Evolutionary conservation across 2,888 invertebrate genomes (phyloP).

Genomic region (Drosophila mayaguana): DNA sequence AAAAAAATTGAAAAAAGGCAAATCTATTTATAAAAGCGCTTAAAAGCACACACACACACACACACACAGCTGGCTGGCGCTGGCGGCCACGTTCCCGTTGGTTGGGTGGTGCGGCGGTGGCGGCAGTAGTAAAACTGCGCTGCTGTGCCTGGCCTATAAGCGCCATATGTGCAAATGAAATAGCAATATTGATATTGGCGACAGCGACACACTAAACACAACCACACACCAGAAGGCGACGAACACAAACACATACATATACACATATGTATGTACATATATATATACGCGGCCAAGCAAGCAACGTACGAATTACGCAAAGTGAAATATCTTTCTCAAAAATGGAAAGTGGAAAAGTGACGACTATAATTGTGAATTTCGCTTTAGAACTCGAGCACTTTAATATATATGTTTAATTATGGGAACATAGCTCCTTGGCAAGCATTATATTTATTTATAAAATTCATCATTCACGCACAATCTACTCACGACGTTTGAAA

Average conservation of each 20-base stretch:
- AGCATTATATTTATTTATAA: conserved; percentile 55
- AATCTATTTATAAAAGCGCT: conserved; percentile 83
- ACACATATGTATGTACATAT: conserved; percentile 25
- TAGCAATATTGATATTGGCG: conserved; percentile 71
- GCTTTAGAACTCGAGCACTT: conserved; percentile 35
- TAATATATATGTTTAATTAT: conserved; percentile 6
- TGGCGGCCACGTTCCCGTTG: conserved; percentile 58
- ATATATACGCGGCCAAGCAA: conserved; percentile 55
- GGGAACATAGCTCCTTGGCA: conserved; percentile 17
- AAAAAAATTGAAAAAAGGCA: conserved; percentile 66
- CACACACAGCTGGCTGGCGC: conserved; percentile 51
- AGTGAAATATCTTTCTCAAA: conserved; percentile 80
- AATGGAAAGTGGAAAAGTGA: conserved; percentile 80
- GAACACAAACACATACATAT: conserved; percentile 40
- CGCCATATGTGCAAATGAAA: conserved; percentile 58
- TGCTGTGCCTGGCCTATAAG: conserved; percentile 54
- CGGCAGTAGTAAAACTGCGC: conserved; percentile 68
- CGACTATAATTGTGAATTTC: conserved; percentile 50
- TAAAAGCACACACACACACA: conserved; percentile 60
- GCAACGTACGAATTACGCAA: conserved; percentile 83
- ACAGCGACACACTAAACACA: conserved; percentile 55
- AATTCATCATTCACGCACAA: conserved; percentile 42
- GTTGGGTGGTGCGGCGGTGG: conserved; percentile 37
- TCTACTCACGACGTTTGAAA: conserved; percentile 53
- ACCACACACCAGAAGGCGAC: conserved; percentile 39